phyloP scores from a whole-genome alignment of 1,140 invertebrate genomes.

The Caenorhabditis briggsae region DNA sequence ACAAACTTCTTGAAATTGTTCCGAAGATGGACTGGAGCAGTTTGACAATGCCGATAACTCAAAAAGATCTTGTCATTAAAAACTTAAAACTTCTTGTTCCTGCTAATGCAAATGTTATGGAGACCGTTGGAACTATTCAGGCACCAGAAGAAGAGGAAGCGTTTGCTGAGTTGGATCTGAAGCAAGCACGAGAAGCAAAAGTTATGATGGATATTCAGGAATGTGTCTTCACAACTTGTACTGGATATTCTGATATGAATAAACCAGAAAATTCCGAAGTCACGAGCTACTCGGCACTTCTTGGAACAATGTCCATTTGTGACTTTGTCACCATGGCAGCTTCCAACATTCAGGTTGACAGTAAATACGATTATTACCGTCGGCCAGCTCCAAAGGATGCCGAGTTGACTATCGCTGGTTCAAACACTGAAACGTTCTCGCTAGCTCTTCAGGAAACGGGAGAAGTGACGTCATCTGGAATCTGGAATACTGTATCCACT shows the following conservation, averaged over 20 bases:
- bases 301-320: conserved; percentile 37
- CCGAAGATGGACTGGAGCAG: conserved; percentile 45
- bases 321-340: conserved; percentile 34
- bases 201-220: conserved; percentile 49
- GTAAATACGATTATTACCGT: conserved; percentile 26
- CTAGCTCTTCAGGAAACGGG: conserved; percentile 37
- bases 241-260: conserved; percentile 13
- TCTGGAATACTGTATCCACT: conserved; percentile 38
- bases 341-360: conserved; percentile 32
- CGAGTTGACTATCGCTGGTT: not conserved
- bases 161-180: conserved; percentile 38
- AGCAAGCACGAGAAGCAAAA: conserved; percentile 43
- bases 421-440: conserved; percentile 8
- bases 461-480: conserved; percentile 24
- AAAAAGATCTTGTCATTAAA: conserved; percentile 29
- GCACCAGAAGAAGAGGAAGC: conserved; percentile 42
- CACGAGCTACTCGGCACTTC: conserved; percentile 16
- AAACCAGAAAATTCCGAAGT: conserved; percentile 37
- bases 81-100: conserved; percentile 6
- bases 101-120: not conserved
- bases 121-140: not conserved
- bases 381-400: conserved; percentile 3
- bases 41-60: conserved; percentile 9
- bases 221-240: conserved; percentile 35
- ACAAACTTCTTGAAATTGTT: conserved; percentile 32